These are phyloP conservation scores for Brachyptera risi DNA, from an alignment of 2,888 invertebrate genomes.

Conservation along the genomic window DNA sequence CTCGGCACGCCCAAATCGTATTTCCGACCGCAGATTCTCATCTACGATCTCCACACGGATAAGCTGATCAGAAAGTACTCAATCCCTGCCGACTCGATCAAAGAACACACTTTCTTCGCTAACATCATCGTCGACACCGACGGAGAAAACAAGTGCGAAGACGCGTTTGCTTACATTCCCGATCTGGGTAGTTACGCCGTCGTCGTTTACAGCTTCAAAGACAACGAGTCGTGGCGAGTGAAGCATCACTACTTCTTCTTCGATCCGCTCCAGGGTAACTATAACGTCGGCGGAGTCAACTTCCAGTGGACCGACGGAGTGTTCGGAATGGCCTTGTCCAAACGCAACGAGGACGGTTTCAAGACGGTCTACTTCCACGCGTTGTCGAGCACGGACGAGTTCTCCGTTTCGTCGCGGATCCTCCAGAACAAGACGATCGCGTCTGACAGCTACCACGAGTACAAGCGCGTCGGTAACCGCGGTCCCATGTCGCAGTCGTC, in stretches of 20 bases:
- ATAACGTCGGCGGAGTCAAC: conserved; percentile 62
- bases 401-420: conserved; percentile 65
- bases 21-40: conserved; percentile 47
- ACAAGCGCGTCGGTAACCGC: conserved; percentile 62
- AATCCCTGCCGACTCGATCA: conserved; percentile 63
- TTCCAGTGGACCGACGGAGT: conserved; percentile 76
- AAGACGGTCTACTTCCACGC: conserved; percentile 77
- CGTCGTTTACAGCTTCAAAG: conserved; percentile 69
- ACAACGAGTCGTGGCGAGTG: conserved; percentile 73
- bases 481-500: conserved; percentile 71
- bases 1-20: conserved; percentile 47
- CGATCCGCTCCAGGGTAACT: conserved; percentile 66
- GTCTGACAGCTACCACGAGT: conserved; percentile 44
- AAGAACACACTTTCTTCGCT: conserved; percentile 74
- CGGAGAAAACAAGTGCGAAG: conserved; percentile 62
- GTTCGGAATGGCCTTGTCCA: conserved; percentile 68
- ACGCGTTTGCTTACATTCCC: conserved; percentile 73
- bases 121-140: conserved; percentile 72
- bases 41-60: conserved; percentile 73
- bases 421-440: conserved; percentile 63
- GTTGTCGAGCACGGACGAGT: conserved; percentile 71
- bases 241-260: conserved; percentile 64
- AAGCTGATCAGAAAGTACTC: conserved; percentile 56
- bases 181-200: conserved; percentile 67
- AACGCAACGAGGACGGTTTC: conserved; percentile 59